Percentiles rank a stretch among this genome's conserved stretches.
Evolutionary conservation across 2,888 invertebrate species (phyloP).

Genomic region (Sericinus montela): DNA sequence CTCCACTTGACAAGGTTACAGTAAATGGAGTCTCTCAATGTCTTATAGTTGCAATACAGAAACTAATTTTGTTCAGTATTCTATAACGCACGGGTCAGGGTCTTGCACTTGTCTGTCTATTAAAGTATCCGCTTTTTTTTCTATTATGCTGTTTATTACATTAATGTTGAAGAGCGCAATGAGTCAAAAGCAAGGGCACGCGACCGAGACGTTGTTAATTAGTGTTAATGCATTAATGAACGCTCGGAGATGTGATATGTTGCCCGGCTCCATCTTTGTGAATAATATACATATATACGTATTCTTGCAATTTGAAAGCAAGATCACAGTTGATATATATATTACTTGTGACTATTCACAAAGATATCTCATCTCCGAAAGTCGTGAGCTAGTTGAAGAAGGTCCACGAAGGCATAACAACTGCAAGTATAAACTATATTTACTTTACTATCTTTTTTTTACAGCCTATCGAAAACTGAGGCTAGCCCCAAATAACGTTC

Average conservation of each 20-base stretch:
- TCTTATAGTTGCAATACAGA: conserved; percentile 34
- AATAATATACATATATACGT: too few species aligned
- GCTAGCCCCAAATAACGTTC: too few species aligned
- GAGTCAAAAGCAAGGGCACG: conserved; percentile 59
- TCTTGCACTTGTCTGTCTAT: conserved; percentile 65
- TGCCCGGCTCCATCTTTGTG: neutral
- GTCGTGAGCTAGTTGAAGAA: too few species aligned
- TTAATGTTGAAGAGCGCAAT: conserved; percentile 53
- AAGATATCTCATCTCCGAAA: too few species aligned
- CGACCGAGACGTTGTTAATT: conserved; percentile 41
- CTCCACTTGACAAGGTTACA: conserved; percentile 22
- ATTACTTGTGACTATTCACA: too few species aligned
- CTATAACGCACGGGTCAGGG: conserved; percentile 51
- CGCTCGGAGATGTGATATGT: conserved; percentile 25
- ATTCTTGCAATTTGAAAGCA: too few species aligned
- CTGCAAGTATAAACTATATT: too few species aligned
- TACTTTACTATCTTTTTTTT: too few species aligned
- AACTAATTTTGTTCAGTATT: conserved; percentile 46
- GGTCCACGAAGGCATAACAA: too few species aligned
- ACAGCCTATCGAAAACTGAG: too few species aligned
- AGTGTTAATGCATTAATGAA: conserved; percentile 40
- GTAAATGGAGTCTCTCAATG: conserved; percentile 18
- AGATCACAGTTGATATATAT: too few species aligned
- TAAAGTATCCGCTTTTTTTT: conserved; percentile 74
- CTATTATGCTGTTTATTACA: conserved; percentile 63